phyloP scores from a whole-genome alignment of 1,140 invertebrate genomes.

The Drosophila rufa region DNA sequence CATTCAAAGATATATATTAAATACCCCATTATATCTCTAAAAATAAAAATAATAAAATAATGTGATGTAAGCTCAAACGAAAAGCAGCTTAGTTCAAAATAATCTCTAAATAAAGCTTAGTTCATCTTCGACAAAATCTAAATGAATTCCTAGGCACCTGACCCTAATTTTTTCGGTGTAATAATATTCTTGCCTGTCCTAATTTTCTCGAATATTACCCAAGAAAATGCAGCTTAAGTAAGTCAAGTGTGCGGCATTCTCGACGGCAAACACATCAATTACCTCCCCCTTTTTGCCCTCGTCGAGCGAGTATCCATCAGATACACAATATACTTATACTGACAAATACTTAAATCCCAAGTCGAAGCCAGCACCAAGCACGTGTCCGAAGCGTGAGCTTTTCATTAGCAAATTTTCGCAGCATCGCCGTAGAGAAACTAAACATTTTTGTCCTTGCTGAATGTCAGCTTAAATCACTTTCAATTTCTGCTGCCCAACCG shows the following conservation, averaged over 20 bases:
- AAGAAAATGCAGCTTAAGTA: constrained; percentile 29
- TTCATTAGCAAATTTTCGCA: constrained; percentile 36
- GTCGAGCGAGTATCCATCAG: constrained; percentile 45
- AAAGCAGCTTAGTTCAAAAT: background rate
- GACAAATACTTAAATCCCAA: constrained; percentile 9
- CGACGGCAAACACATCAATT: constrained; percentile 20
- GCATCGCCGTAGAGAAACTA: constrained; percentile 26
- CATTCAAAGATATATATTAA: too few species aligned
- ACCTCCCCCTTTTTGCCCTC: background rate
- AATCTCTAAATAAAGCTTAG: background rate
- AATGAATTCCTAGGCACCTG: background rate
- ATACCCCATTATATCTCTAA: background rate
- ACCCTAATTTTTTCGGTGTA: constrained; percentile 11
- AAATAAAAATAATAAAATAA: too few species aligned
- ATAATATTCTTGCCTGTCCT: constrained; percentile 12
- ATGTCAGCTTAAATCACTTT: constrained; percentile 74
- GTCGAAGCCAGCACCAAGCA: constrained; percentile 29
- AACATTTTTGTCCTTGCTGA: constrained; percentile 76
- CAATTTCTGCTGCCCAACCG: constrained; percentile 37
- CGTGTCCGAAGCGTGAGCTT: constrained; percentile 66
- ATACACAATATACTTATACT: constrained; percentile 51
- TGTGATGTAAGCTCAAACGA: background rate
- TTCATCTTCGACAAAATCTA: background rate
- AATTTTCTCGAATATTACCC: constrained; percentile 29
- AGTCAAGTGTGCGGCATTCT: constrained; percentile 19